These are phyloP conservation scores for Nudaria mundana DNA, from an alignment of 2,888 invertebrate species.

Conservation along the genomic window DNA sequence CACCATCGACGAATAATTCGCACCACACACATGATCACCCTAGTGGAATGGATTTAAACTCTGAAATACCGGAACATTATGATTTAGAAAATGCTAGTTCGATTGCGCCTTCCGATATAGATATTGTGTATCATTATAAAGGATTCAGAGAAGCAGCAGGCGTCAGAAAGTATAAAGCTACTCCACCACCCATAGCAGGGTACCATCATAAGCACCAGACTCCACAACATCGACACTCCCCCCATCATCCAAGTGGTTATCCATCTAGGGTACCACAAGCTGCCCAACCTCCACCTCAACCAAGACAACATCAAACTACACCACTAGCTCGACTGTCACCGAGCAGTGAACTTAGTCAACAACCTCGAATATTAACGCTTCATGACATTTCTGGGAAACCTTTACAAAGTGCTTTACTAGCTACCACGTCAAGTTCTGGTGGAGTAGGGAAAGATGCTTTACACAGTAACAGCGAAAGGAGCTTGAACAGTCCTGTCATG, in stretches of 20 bases:
- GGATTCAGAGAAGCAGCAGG: constrained; percentile 93
- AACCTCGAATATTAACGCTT: constrained; percentile 94
- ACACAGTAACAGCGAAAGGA: constrained; percentile 94
- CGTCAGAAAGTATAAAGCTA: constrained; percentile 92
- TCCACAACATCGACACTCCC: constrained; percentile 88
- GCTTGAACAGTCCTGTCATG: constrained; percentile 95
- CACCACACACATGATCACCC: constrained; percentile 88
- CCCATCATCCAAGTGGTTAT: constrained; percentile 87
- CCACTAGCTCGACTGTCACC: constrained; percentile 95
- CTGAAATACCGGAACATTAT: constrained; percentile 94
- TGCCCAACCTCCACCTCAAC: constrained; percentile 84
- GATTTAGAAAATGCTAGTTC: constrained; percentile 98
- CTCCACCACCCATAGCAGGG: constrained; percentile 89
- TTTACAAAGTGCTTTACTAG: constrained; percentile 92
- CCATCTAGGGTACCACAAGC: constrained; percentile 87
- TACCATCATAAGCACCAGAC: constrained; percentile 89
- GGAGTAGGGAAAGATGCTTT: constrained; percentile 94
- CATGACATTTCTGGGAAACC: constrained; percentile 97
- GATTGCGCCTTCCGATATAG: constrained; percentile 98
- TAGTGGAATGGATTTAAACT: constrained; percentile 87
- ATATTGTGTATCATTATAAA: constrained; percentile 98
- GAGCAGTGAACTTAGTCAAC: constrained; percentile 95
- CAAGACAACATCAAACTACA: constrained; percentile 92
- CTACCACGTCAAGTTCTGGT: constrained; percentile 94
- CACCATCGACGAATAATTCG: constrained; percentile 86